A percentile compares a stretch with the other conserved stretches of the same genome.
Conservation (phyloP, 1,140 invertebrate genomes). For the Delia radicum region DNA sequence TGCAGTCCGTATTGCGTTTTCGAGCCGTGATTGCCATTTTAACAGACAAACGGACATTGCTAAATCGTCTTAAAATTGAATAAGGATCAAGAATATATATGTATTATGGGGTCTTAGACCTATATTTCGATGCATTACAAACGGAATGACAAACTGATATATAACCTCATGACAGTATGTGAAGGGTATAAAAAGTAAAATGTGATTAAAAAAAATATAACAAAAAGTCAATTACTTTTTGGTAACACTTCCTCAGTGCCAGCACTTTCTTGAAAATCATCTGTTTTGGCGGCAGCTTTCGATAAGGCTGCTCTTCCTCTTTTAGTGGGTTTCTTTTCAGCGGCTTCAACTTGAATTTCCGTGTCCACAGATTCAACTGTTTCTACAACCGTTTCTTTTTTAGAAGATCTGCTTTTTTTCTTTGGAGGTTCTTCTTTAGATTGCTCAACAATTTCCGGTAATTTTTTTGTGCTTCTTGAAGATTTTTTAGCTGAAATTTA, state of each 20-base stretch:
- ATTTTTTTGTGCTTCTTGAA: neutral
- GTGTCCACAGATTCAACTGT: neutral
- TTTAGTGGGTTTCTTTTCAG: neutral
- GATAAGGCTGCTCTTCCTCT: neutral
- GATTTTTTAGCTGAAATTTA: neutral
- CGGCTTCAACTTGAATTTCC: neutral
- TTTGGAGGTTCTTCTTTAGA: too few relatives aligned
- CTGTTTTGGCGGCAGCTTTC: neutral
- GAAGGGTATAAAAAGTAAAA: too few relatives aligned
- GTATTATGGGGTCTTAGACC: too few relatives aligned
- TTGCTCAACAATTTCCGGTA: neutral
- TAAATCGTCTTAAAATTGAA: too few relatives aligned
- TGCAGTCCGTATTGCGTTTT: too few relatives aligned
- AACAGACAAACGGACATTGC: too few relatives aligned
- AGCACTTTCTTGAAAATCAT: neutral
- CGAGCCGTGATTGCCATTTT: too few relatives aligned
- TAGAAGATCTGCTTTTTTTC: neutral
- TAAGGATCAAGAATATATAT: too few relatives aligned
- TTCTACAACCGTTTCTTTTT: neutral
- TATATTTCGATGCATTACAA: too few relatives aligned
- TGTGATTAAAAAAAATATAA: neutral
- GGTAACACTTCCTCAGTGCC: neutral
- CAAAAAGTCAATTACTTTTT: neutral
- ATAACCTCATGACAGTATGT: too few relatives aligned
- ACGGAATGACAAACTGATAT: too few relatives aligned